Evolutionary conservation across 2,888 invertebrate genomes (phyloP).

Genomic region (Hirtodrosophila trivittata): DNA sequence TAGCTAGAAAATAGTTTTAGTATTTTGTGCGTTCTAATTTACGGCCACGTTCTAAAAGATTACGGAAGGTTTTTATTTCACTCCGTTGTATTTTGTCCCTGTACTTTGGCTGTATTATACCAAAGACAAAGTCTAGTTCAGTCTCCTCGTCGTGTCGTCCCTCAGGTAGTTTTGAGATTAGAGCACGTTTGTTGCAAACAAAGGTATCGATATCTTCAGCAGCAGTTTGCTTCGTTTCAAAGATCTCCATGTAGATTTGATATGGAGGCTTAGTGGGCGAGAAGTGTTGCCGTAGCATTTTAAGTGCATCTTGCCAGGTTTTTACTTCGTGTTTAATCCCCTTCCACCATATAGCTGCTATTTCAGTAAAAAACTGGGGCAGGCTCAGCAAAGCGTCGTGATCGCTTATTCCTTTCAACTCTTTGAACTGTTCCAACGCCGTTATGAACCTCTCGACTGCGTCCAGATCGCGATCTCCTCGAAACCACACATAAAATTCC

Average conservation of each 20-base stretch:
- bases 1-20: neutral
- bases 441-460: conserved; percentile 67
- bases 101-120: conserved; percentile 61
- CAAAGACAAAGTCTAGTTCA: conserved; percentile 68
- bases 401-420: conserved; percentile 67
- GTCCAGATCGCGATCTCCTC: neutral
- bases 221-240: conserved; percentile 52
- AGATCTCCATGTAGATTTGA: conserved; percentile 73
- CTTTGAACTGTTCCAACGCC: conserved; percentile 67
- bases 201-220: conserved; percentile 62
- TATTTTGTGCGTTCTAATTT: conserved; percentile 54
- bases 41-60: conserved; percentile 65
- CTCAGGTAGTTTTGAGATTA: conserved; percentile 70
- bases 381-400: conserved; percentile 54
- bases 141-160: conserved; percentile 68
- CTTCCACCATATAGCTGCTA: conserved; percentile 71
- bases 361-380: conserved; percentile 53
- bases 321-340: conserved; percentile 71
- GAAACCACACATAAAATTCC: neutral
- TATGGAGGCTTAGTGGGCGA: conserved; percentile 72
- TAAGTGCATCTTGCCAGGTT: conserved; percentile 64
- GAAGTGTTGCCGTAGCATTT: conserved; percentile 66
- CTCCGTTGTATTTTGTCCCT: conserved; percentile 63
- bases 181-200: conserved; percentile 67
- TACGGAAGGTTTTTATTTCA: conserved; percentile 62